Conservation (phyloP, 2,888 invertebrate species). For the Himalopsyche anomala region DNA sequence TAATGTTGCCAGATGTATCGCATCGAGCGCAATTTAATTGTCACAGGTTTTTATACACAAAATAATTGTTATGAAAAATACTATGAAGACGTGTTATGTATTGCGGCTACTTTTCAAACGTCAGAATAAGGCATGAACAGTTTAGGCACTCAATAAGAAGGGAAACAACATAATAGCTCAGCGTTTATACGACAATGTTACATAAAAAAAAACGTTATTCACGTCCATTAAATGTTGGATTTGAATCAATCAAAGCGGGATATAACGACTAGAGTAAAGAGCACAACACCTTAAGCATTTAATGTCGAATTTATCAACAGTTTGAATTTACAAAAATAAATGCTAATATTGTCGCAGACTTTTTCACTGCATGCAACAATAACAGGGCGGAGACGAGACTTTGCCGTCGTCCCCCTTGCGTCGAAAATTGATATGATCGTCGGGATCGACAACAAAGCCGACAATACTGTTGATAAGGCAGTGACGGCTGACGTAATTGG, state of each 20-base stretch:
- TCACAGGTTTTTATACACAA: background rate
- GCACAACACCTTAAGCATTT: constrained; percentile 7
- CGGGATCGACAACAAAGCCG: constrained; percentile 52
- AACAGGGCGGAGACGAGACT: constrained; percentile 54
- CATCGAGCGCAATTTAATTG: background rate
- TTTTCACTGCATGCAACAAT: constrained; percentile 61
- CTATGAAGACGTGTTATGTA: background rate
- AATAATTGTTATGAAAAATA: constrained; percentile 1
- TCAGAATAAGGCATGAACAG: constrained; percentile 19
- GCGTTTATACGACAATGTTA: no score
- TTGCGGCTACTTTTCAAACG: background rate
- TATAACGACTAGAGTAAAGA: constrained; percentile 10
- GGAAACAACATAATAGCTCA: background rate
- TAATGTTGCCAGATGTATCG: background rate
- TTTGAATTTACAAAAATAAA: background rate
- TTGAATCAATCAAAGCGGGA: background rate
- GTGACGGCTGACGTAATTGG: constrained; percentile 43
- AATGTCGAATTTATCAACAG: background rate
- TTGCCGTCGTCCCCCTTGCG: constrained; percentile 45
- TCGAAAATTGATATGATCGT: constrained; percentile 54
- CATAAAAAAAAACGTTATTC: background rate
- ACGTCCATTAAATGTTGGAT: background rate
- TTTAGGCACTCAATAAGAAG: constrained; percentile 19
- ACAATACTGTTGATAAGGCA: constrained; percentile 50
- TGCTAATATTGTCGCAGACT: background rate